These are phyloP conservation scores for Oxystoma pomonae DNA, from an alignment of 2,888 invertebrate genomes.

Conservation along the genomic window DNA sequence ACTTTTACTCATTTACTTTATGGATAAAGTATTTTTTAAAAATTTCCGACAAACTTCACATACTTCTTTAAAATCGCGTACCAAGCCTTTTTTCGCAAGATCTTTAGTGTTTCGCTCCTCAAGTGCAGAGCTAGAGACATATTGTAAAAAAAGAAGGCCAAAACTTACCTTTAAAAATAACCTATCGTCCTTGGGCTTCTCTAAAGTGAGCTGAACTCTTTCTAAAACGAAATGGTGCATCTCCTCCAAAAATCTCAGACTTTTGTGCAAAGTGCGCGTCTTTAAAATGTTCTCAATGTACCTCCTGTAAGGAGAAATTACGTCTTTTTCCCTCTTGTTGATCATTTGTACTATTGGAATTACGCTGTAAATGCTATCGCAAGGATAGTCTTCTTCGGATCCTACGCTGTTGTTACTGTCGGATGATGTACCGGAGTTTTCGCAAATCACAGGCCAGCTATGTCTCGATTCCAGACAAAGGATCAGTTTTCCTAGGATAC, in stretches of 20 bases:
- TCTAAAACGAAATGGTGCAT: conserved; percentile 64
- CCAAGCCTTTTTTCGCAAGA: too few species aligned
- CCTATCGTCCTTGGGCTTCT: conserved; percentile 49
- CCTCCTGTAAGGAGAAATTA: conserved; percentile 53
- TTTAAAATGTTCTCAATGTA: conserved; percentile 87
- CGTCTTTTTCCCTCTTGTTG: conserved; percentile 30
- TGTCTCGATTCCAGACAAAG: conserved; percentile 43
- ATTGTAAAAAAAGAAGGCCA: too few species aligned
- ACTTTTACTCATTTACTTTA: too few species aligned
- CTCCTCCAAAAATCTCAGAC: conserved; percentile 73
- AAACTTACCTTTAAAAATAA: conserved; percentile 34
- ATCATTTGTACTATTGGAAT: conserved; percentile 49
- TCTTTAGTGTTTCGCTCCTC: too few species aligned
- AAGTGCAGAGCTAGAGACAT: too few species aligned
- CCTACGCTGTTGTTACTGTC: conserved; percentile 49
- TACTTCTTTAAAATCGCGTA: too few species aligned
- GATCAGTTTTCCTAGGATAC: conserved; percentile 67
- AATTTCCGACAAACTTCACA: too few species aligned
- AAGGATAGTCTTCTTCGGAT: conserved; percentile 32
- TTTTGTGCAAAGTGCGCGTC: conserved; percentile 79
- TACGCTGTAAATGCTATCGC: conserved; percentile 47
- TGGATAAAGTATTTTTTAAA: too few species aligned
- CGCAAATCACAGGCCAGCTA: conserved; percentile 36
- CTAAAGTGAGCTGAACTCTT: conserved; percentile 68
- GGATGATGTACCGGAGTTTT: conserved; percentile 46